Evolutionary conservation across 2,797 vertebrate genomes (phyloP).

Genomic region (Pristis pectinata): DNA sequence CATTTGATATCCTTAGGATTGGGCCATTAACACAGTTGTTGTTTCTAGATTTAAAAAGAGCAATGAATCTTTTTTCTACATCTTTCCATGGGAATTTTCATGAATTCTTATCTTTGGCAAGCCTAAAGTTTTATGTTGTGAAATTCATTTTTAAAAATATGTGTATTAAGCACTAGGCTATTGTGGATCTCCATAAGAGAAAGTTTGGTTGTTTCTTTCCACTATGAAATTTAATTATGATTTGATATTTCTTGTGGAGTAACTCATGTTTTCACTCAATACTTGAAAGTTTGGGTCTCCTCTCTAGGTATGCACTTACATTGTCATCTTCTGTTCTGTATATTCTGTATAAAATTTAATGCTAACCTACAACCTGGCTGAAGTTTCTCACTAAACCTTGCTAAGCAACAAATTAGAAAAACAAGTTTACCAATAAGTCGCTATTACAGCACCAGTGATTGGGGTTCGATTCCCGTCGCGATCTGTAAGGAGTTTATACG

Average conservation of each 20-base stretch:
- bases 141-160: background rate
- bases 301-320: background rate
- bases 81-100: background rate
- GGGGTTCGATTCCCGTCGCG: too few species aligned
- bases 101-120: background rate
- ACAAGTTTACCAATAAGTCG: background rate
- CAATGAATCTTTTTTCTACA: background rate
- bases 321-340: background rate
- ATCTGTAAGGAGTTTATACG: too few species aligned
- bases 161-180: background rate
- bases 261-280: background rate
- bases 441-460: too few species aligned
- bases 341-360: background rate
- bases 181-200: background rate
- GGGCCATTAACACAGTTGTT: background rate
- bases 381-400: background rate
- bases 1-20: constrained; percentile 10
- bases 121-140: background rate
- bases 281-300: background rate
- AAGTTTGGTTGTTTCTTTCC: background rate
- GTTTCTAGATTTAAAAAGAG: background rate
- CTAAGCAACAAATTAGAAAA: background rate
- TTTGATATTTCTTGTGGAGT: too few species aligned
- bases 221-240: background rate
- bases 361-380: too few species aligned